Evolutionary conservation across 1,140 invertebrate genomes (phyloP).

Genomic region (Sycophila sp.): DNA sequence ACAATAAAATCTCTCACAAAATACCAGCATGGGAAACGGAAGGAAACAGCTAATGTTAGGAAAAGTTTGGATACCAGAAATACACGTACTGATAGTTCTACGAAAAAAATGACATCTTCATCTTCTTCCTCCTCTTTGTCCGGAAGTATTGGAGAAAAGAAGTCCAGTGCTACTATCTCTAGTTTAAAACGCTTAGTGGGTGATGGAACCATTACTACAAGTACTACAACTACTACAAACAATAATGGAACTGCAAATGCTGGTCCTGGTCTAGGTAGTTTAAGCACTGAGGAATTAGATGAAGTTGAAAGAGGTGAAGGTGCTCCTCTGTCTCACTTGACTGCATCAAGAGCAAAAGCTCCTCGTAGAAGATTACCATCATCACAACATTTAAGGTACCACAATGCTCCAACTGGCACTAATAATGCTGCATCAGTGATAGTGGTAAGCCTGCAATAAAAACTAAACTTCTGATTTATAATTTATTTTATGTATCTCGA

Average conservation of each 20-base stretch:
- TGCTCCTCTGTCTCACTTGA: slow-evolving; percentile 72
- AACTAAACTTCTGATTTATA: neutral
- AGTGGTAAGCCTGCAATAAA: neutral
- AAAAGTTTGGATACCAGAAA: slow-evolving; percentile 54
- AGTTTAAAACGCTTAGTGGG: slow-evolving; percentile 56
- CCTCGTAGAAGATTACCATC: slow-evolving; percentile 74
- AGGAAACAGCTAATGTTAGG: slow-evolving; percentile 54
- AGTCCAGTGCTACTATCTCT: slow-evolving; percentile 52
- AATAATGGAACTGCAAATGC: slow-evolving; percentile 50
- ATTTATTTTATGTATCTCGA: slow-evolving; percentile 1
- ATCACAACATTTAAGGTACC: slow-evolving; percentile 59
- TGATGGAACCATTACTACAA: slow-evolving; percentile 43
- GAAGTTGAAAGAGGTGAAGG: slow-evolving; percentile 68
- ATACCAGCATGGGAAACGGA: slow-evolving; percentile 52
- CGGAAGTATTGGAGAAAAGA: slow-evolving; percentile 49
- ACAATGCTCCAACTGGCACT: slow-evolving; percentile 34
- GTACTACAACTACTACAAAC: slow-evolving; percentile 42
- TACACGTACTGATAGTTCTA: slow-evolving; percentile 5
- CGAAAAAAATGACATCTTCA: slow-evolving; percentile 41
- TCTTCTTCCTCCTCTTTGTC: slow-evolving; percentile 41
- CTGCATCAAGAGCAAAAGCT: slow-evolving; percentile 72
- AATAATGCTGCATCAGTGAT: slow-evolving; percentile 9
- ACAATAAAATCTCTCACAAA: slow-evolving; percentile 38
- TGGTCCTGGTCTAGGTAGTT: slow-evolving; percentile 49
- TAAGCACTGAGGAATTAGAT: slow-evolving; percentile 72